Evolutionary conservation across 1,140 invertebrate species (phyloP).

Genomic region (Triops cancriformis): DNA sequence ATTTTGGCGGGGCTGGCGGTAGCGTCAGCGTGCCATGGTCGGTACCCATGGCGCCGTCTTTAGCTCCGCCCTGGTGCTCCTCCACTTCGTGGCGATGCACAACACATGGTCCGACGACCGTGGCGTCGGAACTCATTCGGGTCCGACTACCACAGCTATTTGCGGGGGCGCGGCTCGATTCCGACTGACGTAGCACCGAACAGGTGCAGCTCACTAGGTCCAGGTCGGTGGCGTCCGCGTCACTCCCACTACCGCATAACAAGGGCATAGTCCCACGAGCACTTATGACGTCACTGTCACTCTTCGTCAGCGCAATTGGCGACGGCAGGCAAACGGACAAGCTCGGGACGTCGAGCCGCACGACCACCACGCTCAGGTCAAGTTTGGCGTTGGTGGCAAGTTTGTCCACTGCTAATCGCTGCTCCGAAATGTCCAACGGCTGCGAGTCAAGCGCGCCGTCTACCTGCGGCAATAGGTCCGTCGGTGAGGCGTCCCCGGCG

Average conservation of each 20-base stretch:
- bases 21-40: not conserved
- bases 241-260: not conserved
- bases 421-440: not conserved
- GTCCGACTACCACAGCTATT: not conserved
- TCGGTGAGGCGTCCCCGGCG: slow-evolving; percentile 6
- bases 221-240: not conserved
- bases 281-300: not conserved
- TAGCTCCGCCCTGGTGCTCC: not conserved
- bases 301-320: not conserved
- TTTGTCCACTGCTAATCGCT: not conserved
- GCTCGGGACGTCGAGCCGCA: not conserved
- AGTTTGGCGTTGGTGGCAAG: not conserved
- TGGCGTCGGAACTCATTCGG: not conserved
- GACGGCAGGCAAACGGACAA: not conserved
- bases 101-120: not conserved
- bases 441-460: not conserved
- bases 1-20: slow-evolving; percentile 21
- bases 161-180: not conserved
- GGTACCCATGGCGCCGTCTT: not conserved
- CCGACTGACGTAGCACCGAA: slow-evolving; percentile 4
- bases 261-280: not conserved
- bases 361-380: not conserved
- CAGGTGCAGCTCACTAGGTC: slow-evolving; percentile 3
- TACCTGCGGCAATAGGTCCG: slow-evolving; percentile 1
- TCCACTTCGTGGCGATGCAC: not conserved